phyloP scores from a whole-genome alignment of 2,888 invertebrate genomes.

The Sepioteuthis lessoniana region DNA sequence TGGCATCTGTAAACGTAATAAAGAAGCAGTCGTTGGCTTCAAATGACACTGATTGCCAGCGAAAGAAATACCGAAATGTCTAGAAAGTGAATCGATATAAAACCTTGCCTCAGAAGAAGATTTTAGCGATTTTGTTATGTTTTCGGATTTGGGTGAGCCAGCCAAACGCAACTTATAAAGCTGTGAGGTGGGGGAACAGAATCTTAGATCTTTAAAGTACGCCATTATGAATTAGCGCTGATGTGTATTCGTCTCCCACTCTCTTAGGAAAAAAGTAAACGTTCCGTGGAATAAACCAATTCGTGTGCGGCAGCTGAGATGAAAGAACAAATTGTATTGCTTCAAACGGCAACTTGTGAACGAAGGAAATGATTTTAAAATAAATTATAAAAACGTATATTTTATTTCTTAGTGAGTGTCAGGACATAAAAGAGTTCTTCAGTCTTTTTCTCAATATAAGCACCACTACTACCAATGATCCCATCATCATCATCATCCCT shows the following conservation, averaged over 20 bases:
- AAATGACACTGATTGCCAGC: background rate
- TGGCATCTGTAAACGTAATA: background rate
- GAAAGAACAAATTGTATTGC: constrained; percentile 6
- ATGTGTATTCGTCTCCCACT: background rate
- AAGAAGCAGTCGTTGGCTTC: background rate
- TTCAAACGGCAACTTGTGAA: background rate
- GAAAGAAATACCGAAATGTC: constrained; percentile 4
- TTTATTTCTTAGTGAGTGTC: background rate
- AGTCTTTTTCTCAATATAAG: background rate
- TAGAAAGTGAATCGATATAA: constrained; percentile 33
- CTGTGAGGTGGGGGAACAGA: background rate
- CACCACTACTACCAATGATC: background rate
- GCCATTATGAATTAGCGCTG: constrained; percentile 33
- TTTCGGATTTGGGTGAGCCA: constrained; percentile 33
- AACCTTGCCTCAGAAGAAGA: background rate
- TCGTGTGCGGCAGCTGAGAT: background rate
- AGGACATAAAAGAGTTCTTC: background rate
- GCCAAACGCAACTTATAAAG: constrained; percentile 16
- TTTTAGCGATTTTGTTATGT: constrained; percentile 14
- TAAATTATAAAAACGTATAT: background rate
- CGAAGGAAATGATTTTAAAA: constrained; percentile 1
- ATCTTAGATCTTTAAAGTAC: background rate
- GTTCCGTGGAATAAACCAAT: background rate
- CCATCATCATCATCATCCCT: background rate
- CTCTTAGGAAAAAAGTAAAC: background rate